Percentiles rank a stretch among this genome's conserved stretches.
Conservation (phyloP, 2,113 vertebrate genomes). For the Brachyhypopomus occidentalis region DNA sequence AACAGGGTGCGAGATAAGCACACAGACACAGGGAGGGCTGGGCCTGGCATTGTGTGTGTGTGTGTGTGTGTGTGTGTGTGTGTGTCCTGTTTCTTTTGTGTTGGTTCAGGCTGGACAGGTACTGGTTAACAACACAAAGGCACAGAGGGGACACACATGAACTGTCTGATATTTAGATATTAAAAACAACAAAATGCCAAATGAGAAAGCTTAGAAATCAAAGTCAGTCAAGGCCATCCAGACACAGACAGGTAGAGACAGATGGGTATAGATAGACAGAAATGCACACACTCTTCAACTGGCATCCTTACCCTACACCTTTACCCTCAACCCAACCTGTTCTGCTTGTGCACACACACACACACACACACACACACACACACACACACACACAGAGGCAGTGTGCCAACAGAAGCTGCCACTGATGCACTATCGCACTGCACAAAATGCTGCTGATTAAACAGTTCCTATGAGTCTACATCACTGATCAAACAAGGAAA, state of each 20-base stretch:
- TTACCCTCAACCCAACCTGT: background rate
- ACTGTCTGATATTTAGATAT: background rate
- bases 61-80: background rate
- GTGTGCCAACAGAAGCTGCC: too few species aligned
- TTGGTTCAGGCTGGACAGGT: conserved; percentile 20
- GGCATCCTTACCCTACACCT: background rate
- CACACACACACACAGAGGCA: background rate
- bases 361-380: background rate
- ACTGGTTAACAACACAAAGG: background rate
- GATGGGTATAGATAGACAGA: background rate
- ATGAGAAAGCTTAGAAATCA: too few species aligned
- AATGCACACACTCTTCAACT: too few species aligned
- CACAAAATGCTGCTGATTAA: background rate
- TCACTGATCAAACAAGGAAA: too few species aligned
- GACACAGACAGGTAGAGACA: background rate
- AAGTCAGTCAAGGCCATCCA: background rate
- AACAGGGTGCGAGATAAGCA: too few species aligned
- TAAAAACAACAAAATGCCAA: too few species aligned
- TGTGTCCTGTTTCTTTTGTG: conserved; percentile 1
- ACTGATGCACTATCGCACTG: background rate
- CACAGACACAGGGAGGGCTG: background rate
- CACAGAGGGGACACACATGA: background rate
- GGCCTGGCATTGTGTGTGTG: too few species aligned
- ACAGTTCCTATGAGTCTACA: too few species aligned
- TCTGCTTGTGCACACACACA: too few species aligned